These are phyloP conservation scores for Epizoanthus rinbou DNA, from an alignment of 92 coral and sea anemone genomes.

Conservation along the genomic window DNA sequence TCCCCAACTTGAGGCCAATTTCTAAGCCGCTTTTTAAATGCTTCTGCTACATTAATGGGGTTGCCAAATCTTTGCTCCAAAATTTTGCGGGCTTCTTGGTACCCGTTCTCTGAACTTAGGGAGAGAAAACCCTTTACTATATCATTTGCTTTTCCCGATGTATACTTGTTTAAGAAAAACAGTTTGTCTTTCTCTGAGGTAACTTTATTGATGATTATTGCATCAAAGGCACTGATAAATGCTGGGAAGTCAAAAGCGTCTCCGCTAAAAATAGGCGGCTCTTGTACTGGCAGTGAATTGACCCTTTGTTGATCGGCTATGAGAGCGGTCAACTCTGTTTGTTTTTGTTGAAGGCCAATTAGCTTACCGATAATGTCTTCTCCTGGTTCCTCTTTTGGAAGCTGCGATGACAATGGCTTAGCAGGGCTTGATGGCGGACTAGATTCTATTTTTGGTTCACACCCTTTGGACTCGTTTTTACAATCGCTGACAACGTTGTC, in stretches of 20 bases:
- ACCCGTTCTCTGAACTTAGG: no score
- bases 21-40: constrained; percentile 12
- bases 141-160: constrained; percentile 36
- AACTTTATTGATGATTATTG: constrained; percentile 31
- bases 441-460: no score
- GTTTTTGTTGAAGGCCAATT: constrained; percentile 3
- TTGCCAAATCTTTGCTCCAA: constrained; percentile 30
- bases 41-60: constrained; percentile 39
- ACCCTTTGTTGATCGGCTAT: constrained; percentile 44
- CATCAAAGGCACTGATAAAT: constrained; percentile 47
- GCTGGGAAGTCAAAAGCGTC: constrained; percentile 48
- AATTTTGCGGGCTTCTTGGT: constrained; percentile 40
- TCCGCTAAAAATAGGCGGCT: constrained; percentile 55
- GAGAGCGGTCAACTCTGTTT: constrained; percentile 52
- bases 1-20: constrained; percentile 40
- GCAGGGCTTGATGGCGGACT: not conserved
- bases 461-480: no score
- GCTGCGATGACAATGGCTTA: not conserved
- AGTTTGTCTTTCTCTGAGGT: constrained; percentile 44
- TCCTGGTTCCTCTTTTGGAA: not conserved
- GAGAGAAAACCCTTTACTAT: not conserved
- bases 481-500: no score
- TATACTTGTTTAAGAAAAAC: constrained; percentile 35
- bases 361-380: not conserved
- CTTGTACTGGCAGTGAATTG: constrained; percentile 54